Base-by-base conservation (phyloP, 1,140 invertebrate genomes). In the Pogonognathellus flavescens region DNA sequence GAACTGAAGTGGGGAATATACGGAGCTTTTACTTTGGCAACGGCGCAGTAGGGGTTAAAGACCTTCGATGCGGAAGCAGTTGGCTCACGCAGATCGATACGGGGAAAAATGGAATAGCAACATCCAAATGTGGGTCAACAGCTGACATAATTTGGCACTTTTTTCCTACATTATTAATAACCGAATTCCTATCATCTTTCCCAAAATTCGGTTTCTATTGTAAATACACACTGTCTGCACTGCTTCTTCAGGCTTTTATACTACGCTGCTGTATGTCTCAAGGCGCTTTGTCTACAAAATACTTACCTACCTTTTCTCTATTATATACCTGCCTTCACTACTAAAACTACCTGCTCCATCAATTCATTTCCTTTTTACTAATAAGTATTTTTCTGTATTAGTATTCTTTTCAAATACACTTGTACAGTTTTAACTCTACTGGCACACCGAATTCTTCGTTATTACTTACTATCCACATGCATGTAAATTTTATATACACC, bases 11-110 rank as follows among this genome's bases (percentile, higher is more conserved):
- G 80, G 50, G 80, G 70, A 76, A 76, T 76, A 76, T 76, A 76
- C 70, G 70, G 70, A 80, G 50, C 70, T 76, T 76, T 59, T 20
- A 52, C 18, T 25, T 52, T 84, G 87, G 87, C 87, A 87, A 87
- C 87, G 57, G 18, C 81, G 87, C 49, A 49, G 31, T n/a, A 18
- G 81, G 80, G 87, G 87, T 88, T 86, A 88, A 88, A 88, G 87
- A 88, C 87, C 87, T 84, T 84, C 85, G 72, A 88, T 88, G 87
- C 87, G 87, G 87, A 88, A 88, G 87, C 85, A 86, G 84, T 84
- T 82, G 70, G 84, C 41, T 20, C 57, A 53, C 82, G 22, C 60
- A 80, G 87, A 87, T 87, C 87, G 84, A 87, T 87, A 87, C 18
- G 82, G 52, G 76, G 76, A 84, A 87, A 86, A 86, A 84, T 83